Evolutionary conservation across 2,888 invertebrate species (phyloP).

Genomic region (Unio delphinus): DNA sequence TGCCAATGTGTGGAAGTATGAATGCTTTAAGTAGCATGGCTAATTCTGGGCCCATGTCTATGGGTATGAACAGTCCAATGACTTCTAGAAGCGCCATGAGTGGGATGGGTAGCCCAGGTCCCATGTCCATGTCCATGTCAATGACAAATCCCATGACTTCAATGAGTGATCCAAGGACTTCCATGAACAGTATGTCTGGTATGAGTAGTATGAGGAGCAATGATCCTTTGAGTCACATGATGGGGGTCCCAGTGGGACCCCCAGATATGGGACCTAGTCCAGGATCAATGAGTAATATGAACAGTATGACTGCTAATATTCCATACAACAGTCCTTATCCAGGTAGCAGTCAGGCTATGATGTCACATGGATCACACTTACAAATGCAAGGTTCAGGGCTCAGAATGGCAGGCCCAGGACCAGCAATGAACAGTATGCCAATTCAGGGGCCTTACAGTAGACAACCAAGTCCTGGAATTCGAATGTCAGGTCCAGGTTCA

Average conservation of each 20-base stretch:
- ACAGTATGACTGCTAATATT: constrained; percentile 40
- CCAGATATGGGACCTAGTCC: constrained; percentile 16
- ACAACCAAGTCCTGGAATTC: constrained; percentile 42
- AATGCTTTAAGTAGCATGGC: constrained; percentile 33
- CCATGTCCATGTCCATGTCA: constrained; percentile 31
- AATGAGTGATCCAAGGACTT: constrained; percentile 22
- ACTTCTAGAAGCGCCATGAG: constrained; percentile 17
- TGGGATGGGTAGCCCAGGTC: constrained; percentile 41
- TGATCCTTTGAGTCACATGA: constrained; percentile 40
- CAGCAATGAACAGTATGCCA: constrained; percentile 35
- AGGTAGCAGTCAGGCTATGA: constrained; percentile 31
- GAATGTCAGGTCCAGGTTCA: constrained; percentile 46
- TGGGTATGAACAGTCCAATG: constrained; percentile 37
- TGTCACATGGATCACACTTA: constrained; percentile 42
- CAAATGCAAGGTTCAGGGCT: constrained; percentile 49
- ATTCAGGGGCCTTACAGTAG: constrained; percentile 37
- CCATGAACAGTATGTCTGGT: constrained; percentile 53
- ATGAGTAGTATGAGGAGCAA: constrained; percentile 37
- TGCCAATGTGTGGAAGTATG: constrained; percentile 20
- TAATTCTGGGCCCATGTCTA: constrained; percentile 36
- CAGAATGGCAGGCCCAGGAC: constrained; percentile 41
- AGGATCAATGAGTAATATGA: constrained; percentile 26
- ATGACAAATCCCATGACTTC: constrained; percentile 34
- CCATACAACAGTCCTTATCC: constrained; percentile 37
- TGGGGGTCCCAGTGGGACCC: constrained; percentile 17